A percentile compares a stretch with the other conserved stretches of the same genome.
Conservation (phyloP, 2,797 vertebrate genomes). For the Artibeus jamaicensis region DNA sequence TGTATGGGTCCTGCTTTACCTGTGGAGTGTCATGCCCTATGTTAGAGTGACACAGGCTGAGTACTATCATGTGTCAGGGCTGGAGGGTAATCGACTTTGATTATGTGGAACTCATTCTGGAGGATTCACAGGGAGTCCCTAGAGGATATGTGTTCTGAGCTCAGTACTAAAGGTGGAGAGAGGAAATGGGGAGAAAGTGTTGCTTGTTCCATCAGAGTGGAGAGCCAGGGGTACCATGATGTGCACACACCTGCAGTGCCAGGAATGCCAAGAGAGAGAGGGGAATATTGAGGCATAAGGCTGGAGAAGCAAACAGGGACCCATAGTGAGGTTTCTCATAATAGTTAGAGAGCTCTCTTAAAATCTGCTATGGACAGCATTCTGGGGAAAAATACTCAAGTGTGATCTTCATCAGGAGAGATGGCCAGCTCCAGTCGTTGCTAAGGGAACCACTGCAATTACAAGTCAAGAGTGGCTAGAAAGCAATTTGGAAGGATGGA, state of each 20-base stretch:
- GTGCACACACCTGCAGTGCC: not conserved
- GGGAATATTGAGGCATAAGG: not conserved
- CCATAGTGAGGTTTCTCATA: not conserved
- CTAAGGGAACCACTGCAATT: slow-evolving; percentile 25
- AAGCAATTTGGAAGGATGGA: slow-evolving; percentile 26
- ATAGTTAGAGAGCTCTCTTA: not conserved
- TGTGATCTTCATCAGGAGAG: not conserved
- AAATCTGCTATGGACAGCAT: not conserved
- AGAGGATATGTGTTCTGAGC: not conserved
- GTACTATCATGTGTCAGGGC: not conserved
- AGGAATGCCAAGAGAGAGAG: not conserved
- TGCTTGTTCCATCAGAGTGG: not conserved
- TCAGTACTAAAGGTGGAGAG: not conserved
- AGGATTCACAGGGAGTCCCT: not conserved
- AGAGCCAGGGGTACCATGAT: too few species aligned
- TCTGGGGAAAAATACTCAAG: not conserved
- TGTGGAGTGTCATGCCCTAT: not conserved
- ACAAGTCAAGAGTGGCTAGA: not conserved
- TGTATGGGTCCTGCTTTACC: not conserved
- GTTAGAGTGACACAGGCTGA: not conserved
- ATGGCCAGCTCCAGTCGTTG: not conserved
- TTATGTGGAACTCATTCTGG: not conserved
- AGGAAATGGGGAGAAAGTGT: not conserved
- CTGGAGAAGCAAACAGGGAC: not conserved
- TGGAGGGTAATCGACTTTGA: not conserved